These are phyloP conservation scores for Astyanax mexicanus DNA, from an alignment of 2,797 vertebrate genomes.

Conservation along the genomic window DNA sequence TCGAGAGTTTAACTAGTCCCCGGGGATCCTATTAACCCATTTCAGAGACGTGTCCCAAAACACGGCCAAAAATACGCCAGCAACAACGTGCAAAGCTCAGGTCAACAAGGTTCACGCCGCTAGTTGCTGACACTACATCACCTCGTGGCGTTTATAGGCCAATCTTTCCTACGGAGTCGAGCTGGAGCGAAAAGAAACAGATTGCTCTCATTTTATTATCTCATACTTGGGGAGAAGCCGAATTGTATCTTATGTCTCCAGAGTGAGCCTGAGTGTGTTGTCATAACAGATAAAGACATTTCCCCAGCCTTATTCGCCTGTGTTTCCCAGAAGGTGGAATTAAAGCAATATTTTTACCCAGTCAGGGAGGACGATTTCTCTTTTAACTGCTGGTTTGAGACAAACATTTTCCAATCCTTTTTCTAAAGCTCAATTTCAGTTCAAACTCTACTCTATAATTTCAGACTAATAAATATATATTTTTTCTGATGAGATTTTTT, in stretches of 20 bases:
- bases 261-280: slow-evolving; percentile 9
- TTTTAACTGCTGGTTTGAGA: background rate
- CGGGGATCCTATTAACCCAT: slow-evolving; percentile 31
- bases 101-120: slow-evolving; percentile 24
- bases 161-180: slow-evolving; percentile 1
- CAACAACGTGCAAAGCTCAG: background rate
- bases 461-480: too few relatives aligned
- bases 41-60: slow-evolving; percentile 1
- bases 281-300: slow-evolving; percentile 23
- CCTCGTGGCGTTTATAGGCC: slow-evolving; percentile 29
- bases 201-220: slow-evolving; percentile 37
- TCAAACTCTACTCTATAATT: too few relatives aligned
- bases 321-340: slow-evolving; percentile 23
- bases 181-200: slow-evolving; percentile 19
- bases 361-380: background rate
- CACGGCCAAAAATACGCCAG: slow-evolving; percentile 1
- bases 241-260: slow-evolving; percentile 27
- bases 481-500: too few relatives aligned
- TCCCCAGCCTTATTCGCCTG: slow-evolving; percentile 6
- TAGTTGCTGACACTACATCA: slow-evolving; percentile 10
- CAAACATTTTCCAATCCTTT: background rate
- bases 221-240: slow-evolving; percentile 25
- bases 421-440: slow-evolving; percentile 10
- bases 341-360: slow-evolving; percentile 27
- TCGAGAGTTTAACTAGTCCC: slow-evolving; percentile 19